Conservation (phyloP, 2,797 vertebrate species). For the Alfaro cultratus region DNA sequence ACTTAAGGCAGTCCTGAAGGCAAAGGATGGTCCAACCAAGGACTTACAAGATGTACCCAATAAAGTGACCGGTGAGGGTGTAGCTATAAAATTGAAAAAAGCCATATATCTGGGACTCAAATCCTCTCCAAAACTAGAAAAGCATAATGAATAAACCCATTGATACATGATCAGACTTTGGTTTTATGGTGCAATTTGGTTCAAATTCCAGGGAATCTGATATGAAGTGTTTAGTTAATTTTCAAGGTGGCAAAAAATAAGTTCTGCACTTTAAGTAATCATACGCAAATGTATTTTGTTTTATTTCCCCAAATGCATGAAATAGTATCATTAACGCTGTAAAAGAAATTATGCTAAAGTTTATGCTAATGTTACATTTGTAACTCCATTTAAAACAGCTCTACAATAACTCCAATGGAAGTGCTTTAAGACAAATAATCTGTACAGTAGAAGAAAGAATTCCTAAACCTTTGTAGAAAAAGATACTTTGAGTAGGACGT, state of each 20-base stretch:
- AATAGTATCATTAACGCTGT: not conserved
- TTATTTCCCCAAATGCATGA: not conserved
- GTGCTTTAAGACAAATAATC: not conserved
- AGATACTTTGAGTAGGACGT: not conserved
- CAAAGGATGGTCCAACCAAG: not conserved
- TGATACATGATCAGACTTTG: not conserved
- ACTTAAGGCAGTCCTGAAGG: not conserved
- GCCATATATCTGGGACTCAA: not conserved
- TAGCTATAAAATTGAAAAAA: not conserved
- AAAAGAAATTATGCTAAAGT: not conserved
- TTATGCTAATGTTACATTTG: not conserved
- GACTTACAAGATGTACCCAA: not conserved
- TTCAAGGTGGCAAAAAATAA: not conserved
- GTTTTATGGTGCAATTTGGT: not conserved
- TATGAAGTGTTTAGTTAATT: not conserved
- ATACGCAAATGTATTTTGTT: not conserved
- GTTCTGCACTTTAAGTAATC: not conserved
- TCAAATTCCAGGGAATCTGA: not conserved
- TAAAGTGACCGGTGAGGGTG: not conserved
- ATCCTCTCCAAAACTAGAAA: not conserved
- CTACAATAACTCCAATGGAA: not conserved
- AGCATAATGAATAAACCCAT: not conserved
- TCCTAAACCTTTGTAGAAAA: not conserved
- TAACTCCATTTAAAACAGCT: not conserved
- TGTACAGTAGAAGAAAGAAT: not conserved